These are phyloP conservation scores for Perca fluviatilis DNA, from an alignment of 2,113 vertebrate genomes.

Conservation along the genomic window DNA sequence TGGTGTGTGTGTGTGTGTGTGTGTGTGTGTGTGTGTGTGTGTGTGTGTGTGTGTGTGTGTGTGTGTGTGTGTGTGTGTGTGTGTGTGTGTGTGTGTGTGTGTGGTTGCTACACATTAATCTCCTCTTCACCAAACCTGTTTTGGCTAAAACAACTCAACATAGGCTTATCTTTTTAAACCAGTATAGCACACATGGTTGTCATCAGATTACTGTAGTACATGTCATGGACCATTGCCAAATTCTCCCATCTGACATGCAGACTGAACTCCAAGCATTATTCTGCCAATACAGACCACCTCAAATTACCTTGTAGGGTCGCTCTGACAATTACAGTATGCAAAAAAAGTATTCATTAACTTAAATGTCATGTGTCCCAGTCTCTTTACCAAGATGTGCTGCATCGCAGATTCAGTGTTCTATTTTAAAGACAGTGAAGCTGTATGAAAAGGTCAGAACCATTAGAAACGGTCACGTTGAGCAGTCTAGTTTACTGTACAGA, in stretches of 20 bases:
- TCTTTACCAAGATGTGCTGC: constrained; percentile 1
- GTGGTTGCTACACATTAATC: constrained; percentile 14
- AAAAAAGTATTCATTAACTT: constrained; percentile 16
- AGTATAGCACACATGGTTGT: background rate
- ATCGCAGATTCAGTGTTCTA: background rate
- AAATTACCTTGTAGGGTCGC: background rate
- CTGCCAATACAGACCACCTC: background rate
- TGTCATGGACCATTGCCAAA: background rate
- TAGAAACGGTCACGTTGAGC: background rate
- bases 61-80: constrained; percentile 20
- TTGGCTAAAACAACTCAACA: background rate
- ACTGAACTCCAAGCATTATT: background rate
- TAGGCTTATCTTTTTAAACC: constrained; percentile 2
- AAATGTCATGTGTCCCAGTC: constrained; percentile 26
- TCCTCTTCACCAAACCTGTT: constrained; percentile 16
- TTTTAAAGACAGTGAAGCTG: constrained; percentile 13
- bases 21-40: constrained; percentile 25
- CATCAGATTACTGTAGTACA: background rate
- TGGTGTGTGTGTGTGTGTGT: no score
- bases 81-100: constrained; percentile 30
- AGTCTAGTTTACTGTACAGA: no score
- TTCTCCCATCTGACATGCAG: background rate
- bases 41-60: constrained; percentile 33
- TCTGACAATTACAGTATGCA: background rate
- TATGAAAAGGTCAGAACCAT: constrained; percentile 7